These are phyloP conservation scores for Falco concolor DNA, from an alignment of 2,797 vertebrate genomes.

Conservation along the genomic window DNA sequence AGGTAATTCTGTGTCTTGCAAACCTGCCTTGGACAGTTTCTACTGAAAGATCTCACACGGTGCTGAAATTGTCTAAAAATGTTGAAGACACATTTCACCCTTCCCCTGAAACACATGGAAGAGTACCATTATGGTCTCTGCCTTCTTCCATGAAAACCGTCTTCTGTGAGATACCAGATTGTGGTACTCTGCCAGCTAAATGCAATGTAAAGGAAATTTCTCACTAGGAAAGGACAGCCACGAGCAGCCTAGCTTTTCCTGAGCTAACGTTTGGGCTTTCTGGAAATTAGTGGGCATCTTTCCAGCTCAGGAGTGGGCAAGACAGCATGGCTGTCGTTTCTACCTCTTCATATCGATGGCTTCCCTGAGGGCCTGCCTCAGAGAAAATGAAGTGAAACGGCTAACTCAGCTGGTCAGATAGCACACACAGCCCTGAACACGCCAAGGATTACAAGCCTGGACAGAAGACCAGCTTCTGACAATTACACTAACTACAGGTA, in stretches of 20 bases:
- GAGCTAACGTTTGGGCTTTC: neutral
- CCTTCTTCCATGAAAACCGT: neutral
- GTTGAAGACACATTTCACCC: accelerated
- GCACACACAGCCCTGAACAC: neutral
- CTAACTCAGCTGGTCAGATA: neutral
- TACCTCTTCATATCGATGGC: accelerated
- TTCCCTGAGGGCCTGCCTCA: neutral
- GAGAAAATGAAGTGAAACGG: neutral
- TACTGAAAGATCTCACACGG: neutral
- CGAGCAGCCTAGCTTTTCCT: neutral
- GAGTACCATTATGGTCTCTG: neutral
- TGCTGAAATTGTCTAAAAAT: neutral
- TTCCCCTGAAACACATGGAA: neutral
- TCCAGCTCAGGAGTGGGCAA: neutral
- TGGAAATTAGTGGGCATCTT: neutral
- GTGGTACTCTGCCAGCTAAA: neutral
- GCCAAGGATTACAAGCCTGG: neutral
- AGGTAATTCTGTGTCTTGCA: neutral
- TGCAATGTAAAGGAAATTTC: neutral
- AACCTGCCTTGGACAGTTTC: neutral
- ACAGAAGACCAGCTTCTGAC: neutral
- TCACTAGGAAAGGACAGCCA: neutral
- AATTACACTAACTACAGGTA: accelerated
- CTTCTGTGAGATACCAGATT: neutral
- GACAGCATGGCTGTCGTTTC: neutral